Base-by-base conservation (phyloP, 2,888 invertebrate genomes). In the Tetropium fuscum region DNA sequence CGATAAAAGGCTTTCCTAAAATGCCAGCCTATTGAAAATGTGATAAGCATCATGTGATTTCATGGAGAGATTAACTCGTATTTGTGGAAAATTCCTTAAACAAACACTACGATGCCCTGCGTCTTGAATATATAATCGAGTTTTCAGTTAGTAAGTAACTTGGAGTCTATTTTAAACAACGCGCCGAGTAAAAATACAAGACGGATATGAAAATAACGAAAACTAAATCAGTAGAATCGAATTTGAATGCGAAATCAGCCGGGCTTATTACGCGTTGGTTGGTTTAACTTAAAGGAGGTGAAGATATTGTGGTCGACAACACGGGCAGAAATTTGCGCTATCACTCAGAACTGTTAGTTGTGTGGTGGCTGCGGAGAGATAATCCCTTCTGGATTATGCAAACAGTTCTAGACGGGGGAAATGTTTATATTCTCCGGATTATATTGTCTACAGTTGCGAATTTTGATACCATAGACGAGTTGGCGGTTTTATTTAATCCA, bases 401-500 rank as follows among this genome's bases (percentile, higher is more conserved):
- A 74, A 74, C 70, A 64, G 65, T 65, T 54, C 63, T 53, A 64
- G 64, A 51, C 59, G 62, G 59, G 58, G 66, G 70, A 73, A 72
- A 71, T 74, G 72, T 72, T 74, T 73, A 74, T 74, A 72, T 72
- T 72, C 70, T 63, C 64, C 53, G 65, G 71, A 69, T 72, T 74
- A 74, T 71, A 69, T 71, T 71, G 73, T 74, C 73, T 71, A 69
- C 70, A 70, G 73, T 72, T 66, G 66, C 70, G 71, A 73, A 69
- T 72, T 71, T 71, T 72, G 70, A 74, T 73, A 71, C 70, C 68
- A 70, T 70, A 70, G 69, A 63, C 53, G 64, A 68, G 69, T 57
- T 58, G 71, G 63, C 65, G 60, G 71, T 72, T 72, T 74, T 74
- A 75, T 77, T 72, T 75, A 77, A 76, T 74, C 76, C 73, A 61